Conservation (phyloP, 1,140 invertebrate species). For the Xylocopa sonorina region DNA sequence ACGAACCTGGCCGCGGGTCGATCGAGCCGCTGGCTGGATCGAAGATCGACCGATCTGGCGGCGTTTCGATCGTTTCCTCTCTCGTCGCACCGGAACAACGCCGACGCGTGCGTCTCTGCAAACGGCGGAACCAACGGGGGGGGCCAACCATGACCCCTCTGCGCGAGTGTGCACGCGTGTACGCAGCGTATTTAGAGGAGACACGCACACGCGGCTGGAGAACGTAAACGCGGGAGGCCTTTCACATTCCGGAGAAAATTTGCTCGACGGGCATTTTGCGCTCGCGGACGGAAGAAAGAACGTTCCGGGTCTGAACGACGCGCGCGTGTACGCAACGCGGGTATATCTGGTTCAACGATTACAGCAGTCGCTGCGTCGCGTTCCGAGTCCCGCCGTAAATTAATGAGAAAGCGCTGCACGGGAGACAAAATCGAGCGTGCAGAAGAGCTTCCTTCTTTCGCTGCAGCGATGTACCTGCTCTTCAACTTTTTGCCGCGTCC, state of each 20-base stretch:
- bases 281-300: background rate
- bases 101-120: background rate
- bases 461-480: background rate
- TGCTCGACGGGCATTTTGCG: constrained; percentile 11
- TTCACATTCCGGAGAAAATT: constrained; percentile 58
- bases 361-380: background rate
- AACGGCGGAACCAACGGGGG: constrained; percentile 18
- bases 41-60: constrained; percentile 18
- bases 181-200: no score
- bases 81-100: background rate
- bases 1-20: background rate
- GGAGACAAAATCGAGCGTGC: constrained; percentile 9
- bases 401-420: constrained; percentile 21
- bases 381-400: constrained; percentile 16
- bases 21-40: background rate
- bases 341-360: constrained; percentile 23
- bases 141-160: background rate
- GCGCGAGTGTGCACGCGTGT: background rate
- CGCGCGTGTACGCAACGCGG: no score
- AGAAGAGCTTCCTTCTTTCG: background rate
- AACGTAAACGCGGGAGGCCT: constrained; percentile 44
- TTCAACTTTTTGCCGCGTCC: background rate
- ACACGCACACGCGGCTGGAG: background rate
- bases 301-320: constrained; percentile 22
- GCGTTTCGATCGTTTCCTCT: constrained; percentile 18